A percentile compares a stretch with the other conserved stretches of the same genome.
phyloP scores from a whole-genome alignment of 2,113 vertebrate genomes.

The Nycticryphes semicollaris region DNA sequence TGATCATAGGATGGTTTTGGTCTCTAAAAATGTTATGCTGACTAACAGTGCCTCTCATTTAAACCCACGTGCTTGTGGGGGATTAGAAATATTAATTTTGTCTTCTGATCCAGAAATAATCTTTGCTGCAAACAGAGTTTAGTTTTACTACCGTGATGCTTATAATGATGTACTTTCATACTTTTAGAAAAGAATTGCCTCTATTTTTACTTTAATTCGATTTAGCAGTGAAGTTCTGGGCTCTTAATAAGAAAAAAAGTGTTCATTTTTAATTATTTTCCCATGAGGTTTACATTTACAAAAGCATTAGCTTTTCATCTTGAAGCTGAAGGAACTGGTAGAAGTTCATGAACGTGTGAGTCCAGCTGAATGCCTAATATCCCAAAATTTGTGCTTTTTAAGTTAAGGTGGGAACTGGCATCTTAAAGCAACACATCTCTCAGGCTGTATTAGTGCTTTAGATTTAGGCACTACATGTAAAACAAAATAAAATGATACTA shows the following conservation, averaged over 20 bases:
- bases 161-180: not conserved
- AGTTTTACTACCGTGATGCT: not conserved
- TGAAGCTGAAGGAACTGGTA: not conserved
- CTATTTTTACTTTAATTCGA: not conserved
- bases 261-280: not conserved
- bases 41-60: not conserved
- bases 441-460: not conserved
- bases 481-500: not conserved
- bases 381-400: not conserved
- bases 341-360: not conserved
- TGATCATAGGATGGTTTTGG: not conserved
- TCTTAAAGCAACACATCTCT: not conserved
- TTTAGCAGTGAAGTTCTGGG: not conserved
- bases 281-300: not conserved
- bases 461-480: not conserved
- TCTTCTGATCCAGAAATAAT: not conserved
- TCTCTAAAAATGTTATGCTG: not conserved
- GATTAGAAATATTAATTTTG: not conserved
- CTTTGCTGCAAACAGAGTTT: not conserved
- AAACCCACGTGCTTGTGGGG: not conserved
- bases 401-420: not conserved
- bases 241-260: not conserved
- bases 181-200: not conserved
- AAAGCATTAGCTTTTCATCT: not conserved
- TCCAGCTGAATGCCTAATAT: not conserved